phyloP scores from a whole-genome alignment of 1,140 invertebrate species.

The Listronotus bonariensis region DNA sequence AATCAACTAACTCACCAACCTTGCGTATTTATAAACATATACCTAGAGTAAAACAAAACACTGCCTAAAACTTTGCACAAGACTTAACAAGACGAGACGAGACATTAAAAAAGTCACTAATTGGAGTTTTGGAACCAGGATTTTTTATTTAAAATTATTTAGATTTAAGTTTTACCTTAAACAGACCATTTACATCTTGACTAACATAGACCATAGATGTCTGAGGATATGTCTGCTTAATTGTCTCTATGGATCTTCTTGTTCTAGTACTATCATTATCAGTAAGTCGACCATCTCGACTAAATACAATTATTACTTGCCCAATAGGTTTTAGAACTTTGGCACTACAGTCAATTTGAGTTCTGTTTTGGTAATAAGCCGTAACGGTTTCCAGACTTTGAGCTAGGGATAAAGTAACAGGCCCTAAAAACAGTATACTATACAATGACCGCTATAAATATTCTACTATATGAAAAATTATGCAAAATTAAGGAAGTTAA shows the following conservation, averaged over 20 bases:
- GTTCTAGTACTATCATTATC: slow-evolving; percentile 33
- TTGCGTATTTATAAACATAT: too few species aligned
- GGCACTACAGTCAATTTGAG: slow-evolving; percentile 34
- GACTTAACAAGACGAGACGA: too few species aligned
- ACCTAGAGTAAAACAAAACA: too few species aligned
- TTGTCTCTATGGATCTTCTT: slow-evolving; percentile 31
- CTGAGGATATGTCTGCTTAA: slow-evolving; percentile 43
- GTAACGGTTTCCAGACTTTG: slow-evolving; percentile 41
- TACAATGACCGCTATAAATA: too few species aligned
- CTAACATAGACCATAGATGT: slow-evolving; percentile 41
- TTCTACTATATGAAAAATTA: too few species aligned
- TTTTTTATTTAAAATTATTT: neutral
- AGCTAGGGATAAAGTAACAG: slow-evolving; percentile 40
- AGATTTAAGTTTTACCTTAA: slow-evolving; percentile 22
- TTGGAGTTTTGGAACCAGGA: too few species aligned
- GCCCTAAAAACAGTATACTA: slow-evolving; percentile 49
- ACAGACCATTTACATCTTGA: slow-evolving; percentile 20
- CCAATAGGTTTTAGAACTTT: slow-evolving; percentile 33
- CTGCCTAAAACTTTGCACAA: too few species aligned
- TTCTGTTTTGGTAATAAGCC: slow-evolving; percentile 42
- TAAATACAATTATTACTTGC: slow-evolving; percentile 42
- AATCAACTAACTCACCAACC: too few species aligned
- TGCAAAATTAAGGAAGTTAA: too few species aligned
- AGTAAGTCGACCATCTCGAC: slow-evolving; percentile 35
- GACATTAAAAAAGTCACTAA: too few species aligned